Evolutionary conservation across 2,888 invertebrate species (phyloP).

Genomic region (Agrotis segetum): DNA sequence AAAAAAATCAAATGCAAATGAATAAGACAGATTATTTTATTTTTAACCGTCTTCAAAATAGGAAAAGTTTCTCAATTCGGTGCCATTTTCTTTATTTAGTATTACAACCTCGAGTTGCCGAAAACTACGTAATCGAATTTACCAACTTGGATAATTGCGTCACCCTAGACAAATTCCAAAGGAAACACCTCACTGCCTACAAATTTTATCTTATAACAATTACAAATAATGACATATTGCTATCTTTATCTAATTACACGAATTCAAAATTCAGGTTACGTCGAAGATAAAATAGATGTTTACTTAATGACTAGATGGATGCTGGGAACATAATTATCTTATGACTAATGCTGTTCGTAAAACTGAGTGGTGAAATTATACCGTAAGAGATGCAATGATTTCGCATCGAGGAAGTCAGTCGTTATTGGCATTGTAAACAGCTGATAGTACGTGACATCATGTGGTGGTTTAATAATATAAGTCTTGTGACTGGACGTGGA

Average conservation of each 20-base stretch:
- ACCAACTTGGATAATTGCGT: no score
- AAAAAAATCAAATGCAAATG: no score
- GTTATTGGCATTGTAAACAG: slow-evolving; percentile 35
- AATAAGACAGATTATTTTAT: no score
- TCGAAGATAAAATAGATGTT: slow-evolving; percentile 46
- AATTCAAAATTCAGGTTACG: slow-evolving; percentile 42
- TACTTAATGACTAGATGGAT: slow-evolving; percentile 47
- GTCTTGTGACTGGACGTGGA: not conserved
- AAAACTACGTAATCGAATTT: no score
- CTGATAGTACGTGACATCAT: slow-evolving; percentile 22
- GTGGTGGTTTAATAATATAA: not conserved
- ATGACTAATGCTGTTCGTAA: slow-evolving; percentile 54
- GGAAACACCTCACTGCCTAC: slow-evolving; percentile 15
- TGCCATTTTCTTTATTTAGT: no score
- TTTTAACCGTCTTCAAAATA: no score
- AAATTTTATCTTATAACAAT: slow-evolving; percentile 6
- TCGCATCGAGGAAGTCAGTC: slow-evolving; percentile 45
- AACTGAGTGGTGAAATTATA: slow-evolving; percentile 43
- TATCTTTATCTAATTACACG: slow-evolving; percentile 25
- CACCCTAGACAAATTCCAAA: slow-evolving; percentile 2
- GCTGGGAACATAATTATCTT: slow-evolving; percentile 28
- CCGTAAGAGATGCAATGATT: slow-evolving; percentile 30
- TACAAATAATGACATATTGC: slow-evolving; percentile 27
- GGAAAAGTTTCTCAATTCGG: no score
- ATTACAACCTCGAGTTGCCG: no score